Evolutionary conservation across 2,113 vertebrate species (phyloP), one percentile per base, ranked within the genome.

Genomic region (Callopanchax toddi): DNA sequence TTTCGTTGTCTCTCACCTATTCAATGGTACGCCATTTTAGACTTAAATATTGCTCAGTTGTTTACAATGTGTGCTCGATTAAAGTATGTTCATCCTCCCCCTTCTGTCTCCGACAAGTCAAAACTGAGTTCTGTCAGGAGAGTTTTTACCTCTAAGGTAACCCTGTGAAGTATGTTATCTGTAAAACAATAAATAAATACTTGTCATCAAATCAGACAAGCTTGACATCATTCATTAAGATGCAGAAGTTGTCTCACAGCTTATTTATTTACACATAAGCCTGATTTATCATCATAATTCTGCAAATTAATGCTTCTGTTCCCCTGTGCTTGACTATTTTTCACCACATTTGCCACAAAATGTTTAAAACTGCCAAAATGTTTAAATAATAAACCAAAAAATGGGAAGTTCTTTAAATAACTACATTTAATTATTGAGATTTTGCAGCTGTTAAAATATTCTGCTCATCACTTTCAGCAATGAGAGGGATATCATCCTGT

Each of bases 141-240:
- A 89, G n/a, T 67, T 60, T 13, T 87, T 79, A 81, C 86, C 87
- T 89, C 83, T 82, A 81, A 91, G 89, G 87, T 89, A 86, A 87
- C 76, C 89, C 86, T 91, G 89, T 91, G 87, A 91, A 87, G 76
- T 90, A 88, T 90, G 86, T 88, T 87, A 88, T 89, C 87, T 89
- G 87, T 89, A 88, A 89, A 87, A 91, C 84, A 85, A 91, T 89
- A 87, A 91, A 91, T 81, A 91, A 90, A 90, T 84, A 87, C 83
- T 86, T 89, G 87, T 89, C 87, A 88, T 89, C 84, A 86, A 84
- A 80, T 76, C 68, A 36, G 85, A 82, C 74, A 80, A 85, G 76
- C 68, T 87, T 81, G 79, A 86, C 73, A 67, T 88, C 71, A 62
- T 90, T 89, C 72, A 85, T 87, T 88, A 67, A 74, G 72, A 60